phyloP scores from a whole-genome alignment of 2,113 vertebrate species.

The Lepus timidus region DNA sequence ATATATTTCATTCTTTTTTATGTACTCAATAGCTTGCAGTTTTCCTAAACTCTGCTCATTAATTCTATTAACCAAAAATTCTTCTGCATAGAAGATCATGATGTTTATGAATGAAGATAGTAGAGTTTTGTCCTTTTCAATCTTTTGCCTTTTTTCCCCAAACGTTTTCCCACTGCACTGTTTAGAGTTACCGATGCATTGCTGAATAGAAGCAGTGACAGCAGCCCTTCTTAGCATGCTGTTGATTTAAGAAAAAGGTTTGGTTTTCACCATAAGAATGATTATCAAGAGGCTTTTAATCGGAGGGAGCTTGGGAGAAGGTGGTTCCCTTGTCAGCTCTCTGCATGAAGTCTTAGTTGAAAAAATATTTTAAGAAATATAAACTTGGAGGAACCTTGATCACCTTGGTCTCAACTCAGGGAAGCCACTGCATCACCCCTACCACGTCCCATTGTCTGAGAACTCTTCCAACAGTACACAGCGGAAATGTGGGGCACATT shows the following conservation, averaged over 20 bases:
- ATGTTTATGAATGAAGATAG: not conserved
- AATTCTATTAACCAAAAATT: not conserved
- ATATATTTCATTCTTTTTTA: not conserved
- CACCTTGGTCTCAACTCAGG: not conserved
- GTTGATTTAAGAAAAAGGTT: not conserved
- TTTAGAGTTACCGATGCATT: no score
- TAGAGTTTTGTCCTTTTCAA: not conserved
- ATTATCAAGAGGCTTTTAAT: not conserved
- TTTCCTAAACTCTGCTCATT: not conserved
- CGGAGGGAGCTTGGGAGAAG: not conserved
- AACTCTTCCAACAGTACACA: not conserved
- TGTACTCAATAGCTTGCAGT: not conserved
- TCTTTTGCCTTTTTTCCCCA: not conserved
- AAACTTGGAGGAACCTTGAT: not conserved
- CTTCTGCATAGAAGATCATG: not conserved
- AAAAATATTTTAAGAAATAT: not conserved
- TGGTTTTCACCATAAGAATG: not conserved
- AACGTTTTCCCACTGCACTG: not conserved
- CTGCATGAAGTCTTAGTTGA: not conserved
- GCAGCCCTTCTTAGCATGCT: not conserved
- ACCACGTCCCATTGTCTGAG: not conserved
- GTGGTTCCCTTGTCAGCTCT: not conserved
- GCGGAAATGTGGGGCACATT: not conserved
- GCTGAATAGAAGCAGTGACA: not conserved
- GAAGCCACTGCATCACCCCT: not conserved